These are phyloP conservation scores for Schizaphis graminum DNA, from an alignment of 2,888 invertebrate species.

Conservation along the genomic window DNA sequence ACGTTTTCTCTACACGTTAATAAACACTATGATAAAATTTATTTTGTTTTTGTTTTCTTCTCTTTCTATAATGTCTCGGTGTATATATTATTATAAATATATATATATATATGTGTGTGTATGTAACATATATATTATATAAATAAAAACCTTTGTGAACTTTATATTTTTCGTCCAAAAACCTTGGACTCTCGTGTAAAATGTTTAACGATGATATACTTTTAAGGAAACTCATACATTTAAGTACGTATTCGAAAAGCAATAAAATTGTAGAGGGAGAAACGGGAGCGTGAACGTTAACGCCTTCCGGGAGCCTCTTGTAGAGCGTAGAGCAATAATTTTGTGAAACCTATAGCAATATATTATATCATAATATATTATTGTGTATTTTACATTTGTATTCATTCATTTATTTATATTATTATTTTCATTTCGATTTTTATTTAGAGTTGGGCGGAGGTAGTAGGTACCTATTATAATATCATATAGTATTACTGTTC, in stretches of 20 bases:
- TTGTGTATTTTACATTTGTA: constrained; percentile 5
- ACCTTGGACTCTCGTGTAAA: constrained; percentile 9
- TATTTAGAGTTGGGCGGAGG: neutral
- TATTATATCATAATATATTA: constrained; percentile 16
- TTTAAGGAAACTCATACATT: constrained; percentile 55
- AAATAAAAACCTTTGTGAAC: neutral
- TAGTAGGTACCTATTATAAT: neutral
- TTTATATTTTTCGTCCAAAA: constrained; percentile 22
- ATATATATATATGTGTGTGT: neutral
- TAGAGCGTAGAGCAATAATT: constrained; percentile 64
- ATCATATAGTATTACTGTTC: neutral
- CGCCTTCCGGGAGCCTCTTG: constrained; percentile 50
- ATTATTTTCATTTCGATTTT: neutral
- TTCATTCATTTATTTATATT: neutral
- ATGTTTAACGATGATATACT: constrained; percentile 33
- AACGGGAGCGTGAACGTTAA: constrained; percentile 43
- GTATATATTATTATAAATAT: neutral
- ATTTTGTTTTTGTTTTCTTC: neutral
- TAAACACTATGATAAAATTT: constrained; percentile 7
- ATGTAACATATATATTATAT: neutral
- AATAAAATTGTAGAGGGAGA: constrained; percentile 65
- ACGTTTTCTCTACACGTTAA: constrained; percentile 22
- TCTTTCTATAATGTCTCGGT: constrained; percentile 11
- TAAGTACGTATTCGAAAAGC: constrained; percentile 65
- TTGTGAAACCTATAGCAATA: constrained; percentile 64